These are phyloP conservation scores for Agonopterix alstromeriana DNA, from an alignment of 2,888 invertebrate species.

Conservation along the genomic window DNA sequence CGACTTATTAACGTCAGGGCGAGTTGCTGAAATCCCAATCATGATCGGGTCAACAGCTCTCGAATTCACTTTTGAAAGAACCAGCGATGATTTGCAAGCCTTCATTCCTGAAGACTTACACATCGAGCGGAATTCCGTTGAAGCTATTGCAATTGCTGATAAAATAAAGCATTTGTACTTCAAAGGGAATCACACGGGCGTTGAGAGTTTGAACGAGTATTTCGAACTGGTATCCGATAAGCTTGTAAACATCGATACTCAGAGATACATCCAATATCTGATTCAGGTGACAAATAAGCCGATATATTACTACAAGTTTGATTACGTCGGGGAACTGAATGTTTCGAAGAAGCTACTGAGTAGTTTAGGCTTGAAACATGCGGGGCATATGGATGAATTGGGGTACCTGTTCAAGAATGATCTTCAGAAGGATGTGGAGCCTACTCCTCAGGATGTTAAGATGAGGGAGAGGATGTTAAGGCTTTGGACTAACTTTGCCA, in stretches of 20 bases:
- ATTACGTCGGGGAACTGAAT: conserved; percentile 57
- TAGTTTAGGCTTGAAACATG: conserved; percentile 29
- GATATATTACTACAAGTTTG: conserved; percentile 58
- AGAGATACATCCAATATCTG: conserved; percentile 53
- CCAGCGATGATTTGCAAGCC: conserved; percentile 40
- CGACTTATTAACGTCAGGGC: conserved; percentile 51
- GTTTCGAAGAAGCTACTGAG: conserved; percentile 26
- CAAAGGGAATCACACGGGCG: conserved; percentile 33
- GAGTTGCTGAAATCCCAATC: conserved; percentile 48
- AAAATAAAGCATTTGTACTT: conserved; percentile 49
- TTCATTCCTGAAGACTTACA: conserved; percentile 50
- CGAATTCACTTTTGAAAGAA: conserved; percentile 36
- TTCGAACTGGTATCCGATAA: conserved; percentile 49
- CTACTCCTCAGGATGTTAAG: conserved; percentile 47
- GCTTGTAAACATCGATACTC: conserved; percentile 39
- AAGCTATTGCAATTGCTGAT: conserved; percentile 39
- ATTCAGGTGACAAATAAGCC: conserved; percentile 50
- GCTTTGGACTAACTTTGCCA: conserved; percentile 69
- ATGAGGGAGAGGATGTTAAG: conserved; percentile 59
- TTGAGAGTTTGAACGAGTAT: conserved; percentile 40
- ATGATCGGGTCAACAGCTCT: conserved; percentile 54
- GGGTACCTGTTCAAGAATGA: conserved; percentile 59
- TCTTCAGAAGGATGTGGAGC: conserved; percentile 40
- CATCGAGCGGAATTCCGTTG: conserved; percentile 41
- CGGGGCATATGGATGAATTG: conserved; percentile 55